Base-by-base conservation (phyloP, 2,888 invertebrate genomes). In the Phragmatobia fuliginosa region DNA sequence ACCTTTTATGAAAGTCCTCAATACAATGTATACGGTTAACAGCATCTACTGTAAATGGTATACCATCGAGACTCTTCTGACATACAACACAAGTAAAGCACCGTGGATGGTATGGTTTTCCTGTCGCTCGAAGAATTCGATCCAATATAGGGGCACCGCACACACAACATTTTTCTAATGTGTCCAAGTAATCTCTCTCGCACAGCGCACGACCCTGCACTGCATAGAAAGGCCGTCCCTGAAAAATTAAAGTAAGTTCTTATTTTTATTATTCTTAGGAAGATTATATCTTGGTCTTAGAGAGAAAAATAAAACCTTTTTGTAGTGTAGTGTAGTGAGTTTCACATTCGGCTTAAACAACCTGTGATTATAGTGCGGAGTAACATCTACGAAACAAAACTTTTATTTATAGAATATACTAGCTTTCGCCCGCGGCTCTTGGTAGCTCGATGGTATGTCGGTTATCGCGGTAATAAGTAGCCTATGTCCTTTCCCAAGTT, bases 11-110 rank as follows among this genome's bases (percentile, higher is more conserved):
- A 90, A 99, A 99, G 94, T 99, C 99, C 85, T 99, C 99, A 87
- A 99, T 99, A 91, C 99, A 99, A 90, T 99, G 99, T 83, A 99
- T 99, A 88, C 98, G 97, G 93, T 99, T 99, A 4, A 99, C 98
- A 38, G 99, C 99, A 93, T 99, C 99, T 1, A 99, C 99, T 1
- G 99, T 99, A 88, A 99, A 99, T 0, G 99, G 99, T 87, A 99
- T 98, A 0, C 99, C 99, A 91, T 99, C 99, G 36, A 99, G 96
- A 85, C 98, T 98, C 90, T 98, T 98, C 60, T 98, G 97, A 90
- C 99, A 99, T 2, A 98, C 98, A 2, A 99, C 98, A 91, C 99
- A 99, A 2, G 97, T 98, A 91, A 99, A 99, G 92, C 99, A 99
- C 73, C 97, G 97, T 0, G 99, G 99, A 94, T 99, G 99, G 94